Percentiles rank a stretch among this genome's conserved stretches.
phyloP scores from a whole-genome alignment of 1,140 invertebrate genomes.

The Notospermus geniculatus region DNA sequence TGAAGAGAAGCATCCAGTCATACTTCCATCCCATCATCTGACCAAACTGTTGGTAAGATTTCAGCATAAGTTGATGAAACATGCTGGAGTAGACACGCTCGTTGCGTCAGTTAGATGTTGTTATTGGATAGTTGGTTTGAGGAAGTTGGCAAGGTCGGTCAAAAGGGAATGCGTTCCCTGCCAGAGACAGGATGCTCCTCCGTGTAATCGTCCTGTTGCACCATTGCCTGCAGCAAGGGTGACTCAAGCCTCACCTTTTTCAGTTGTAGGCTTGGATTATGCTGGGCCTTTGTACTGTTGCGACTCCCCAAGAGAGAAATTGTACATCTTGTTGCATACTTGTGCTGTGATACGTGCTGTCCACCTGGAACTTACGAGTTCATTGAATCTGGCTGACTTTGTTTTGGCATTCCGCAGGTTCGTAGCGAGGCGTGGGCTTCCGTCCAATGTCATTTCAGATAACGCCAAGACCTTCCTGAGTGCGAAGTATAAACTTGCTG shows the following conservation, averaged over 20 bases:
- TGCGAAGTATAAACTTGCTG: not conserved
- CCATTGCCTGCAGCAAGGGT: not conserved
- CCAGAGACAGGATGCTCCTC: no score
- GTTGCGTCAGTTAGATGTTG: no score
- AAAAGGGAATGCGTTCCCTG: no score
- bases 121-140: no score
- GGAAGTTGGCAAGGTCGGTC: no score
- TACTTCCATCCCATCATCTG: no score
- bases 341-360: not conserved
- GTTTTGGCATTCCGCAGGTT: conserved; percentile 1
- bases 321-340: not conserved
- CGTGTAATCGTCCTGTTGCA: not conserved
- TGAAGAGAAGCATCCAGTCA: no score
- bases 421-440: not conserved
- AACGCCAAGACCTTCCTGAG: not conserved
- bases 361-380: not conserved
- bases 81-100: no score
- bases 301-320: not conserved
- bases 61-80: no score
- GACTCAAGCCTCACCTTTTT: not conserved
- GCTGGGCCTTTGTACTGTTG: not conserved
- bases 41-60: no score
- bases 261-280: not conserved
- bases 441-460: not conserved
- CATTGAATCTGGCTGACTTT: not conserved